Base-by-base conservation (phyloP, 2,113 vertebrate species). In the Pelusios castaneus region DNA sequence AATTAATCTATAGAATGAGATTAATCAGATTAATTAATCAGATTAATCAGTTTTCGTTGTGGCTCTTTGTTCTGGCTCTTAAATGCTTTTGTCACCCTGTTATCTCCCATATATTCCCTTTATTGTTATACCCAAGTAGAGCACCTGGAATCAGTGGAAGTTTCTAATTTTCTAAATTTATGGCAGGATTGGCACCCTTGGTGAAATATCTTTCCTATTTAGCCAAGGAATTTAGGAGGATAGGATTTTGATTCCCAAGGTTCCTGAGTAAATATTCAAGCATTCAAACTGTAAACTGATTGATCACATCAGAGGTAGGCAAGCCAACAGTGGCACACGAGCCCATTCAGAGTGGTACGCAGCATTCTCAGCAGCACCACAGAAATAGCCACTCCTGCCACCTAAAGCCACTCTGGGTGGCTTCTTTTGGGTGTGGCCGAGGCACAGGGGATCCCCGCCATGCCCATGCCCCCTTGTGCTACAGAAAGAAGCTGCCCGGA, bases 121-220 rank as follows among this genome's bases (percentile, higher is more conserved):
- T 43, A 16, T 76, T 41, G 10, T 29, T 76, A 29, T 41, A 76
- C 25, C 43, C 11, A 76, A 27, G 22, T 10, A 45, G 41, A 29
- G 41, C 25, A 10, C 10, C 25, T 96, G 92, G 89, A 92, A 47
- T 87, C 88, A 94, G 94, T 96, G 95, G 90, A 95, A 85, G 51
- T 25, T 95, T 95, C 94, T 84, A 52, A 22, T 85, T 38, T 34
- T 88, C 91, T 91, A 1, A 3, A n/a, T 67, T 60, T 0, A 0
- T 58, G 38, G 25, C 38, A 4, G 1, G 6, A 79, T 76, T 79
- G 82, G 22, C 22, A 47, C 51, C 95, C 84, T 49, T 0, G 4
- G 63, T 29, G 88, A 52, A 41, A 82, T 67, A 52, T 80, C 55
- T 58, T 93, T 78, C 79, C 77, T 88, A 55, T 91, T 91, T 90